Percentiles rank a stretch among this genome's conserved stretches.
phyloP scores from a whole-genome alignment of 2,888 invertebrate species.

The Cerceris rybyensis region DNA sequence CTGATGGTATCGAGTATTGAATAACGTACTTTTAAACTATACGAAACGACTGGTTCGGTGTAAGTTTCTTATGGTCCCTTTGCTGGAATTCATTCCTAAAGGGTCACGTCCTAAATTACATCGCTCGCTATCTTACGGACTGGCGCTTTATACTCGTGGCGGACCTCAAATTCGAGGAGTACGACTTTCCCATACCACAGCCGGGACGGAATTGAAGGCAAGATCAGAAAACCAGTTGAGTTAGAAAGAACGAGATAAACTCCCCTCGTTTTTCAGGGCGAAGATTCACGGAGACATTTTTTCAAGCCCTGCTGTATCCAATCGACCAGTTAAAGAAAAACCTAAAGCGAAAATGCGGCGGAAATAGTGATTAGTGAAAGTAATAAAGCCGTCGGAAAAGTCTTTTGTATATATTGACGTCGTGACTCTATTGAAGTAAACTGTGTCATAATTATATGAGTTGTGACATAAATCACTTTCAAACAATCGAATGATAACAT shows the following conservation, averaged over 20 bases:
- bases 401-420: no score
- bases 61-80: background rate
- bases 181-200: background rate
- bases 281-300: conserved; percentile 27
- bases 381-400: no score
- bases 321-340: conserved; percentile 5
- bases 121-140: conserved; percentile 1
- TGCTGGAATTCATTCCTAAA: no score
- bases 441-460: no score
- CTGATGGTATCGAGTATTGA: background rate
- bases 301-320: conserved; percentile 24
- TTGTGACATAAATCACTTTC: no score
- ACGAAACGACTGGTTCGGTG: background rate
- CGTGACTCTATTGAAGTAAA: no score
- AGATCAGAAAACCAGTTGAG: conserved; percentile 17
- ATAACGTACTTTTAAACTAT: background rate
- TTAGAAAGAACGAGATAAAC: conserved; percentile 15
- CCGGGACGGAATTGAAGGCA: background rate
- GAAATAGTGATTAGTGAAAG: no score
- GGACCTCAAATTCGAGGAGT: background rate
- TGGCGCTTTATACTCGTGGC: background rate
- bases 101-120: conserved; percentile 4
- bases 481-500: no score
- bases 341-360: no score
- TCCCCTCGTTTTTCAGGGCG: background rate